Base-by-base conservation (phyloP, 1,140 invertebrate genomes). In the Drosophila carrolli region DNA sequence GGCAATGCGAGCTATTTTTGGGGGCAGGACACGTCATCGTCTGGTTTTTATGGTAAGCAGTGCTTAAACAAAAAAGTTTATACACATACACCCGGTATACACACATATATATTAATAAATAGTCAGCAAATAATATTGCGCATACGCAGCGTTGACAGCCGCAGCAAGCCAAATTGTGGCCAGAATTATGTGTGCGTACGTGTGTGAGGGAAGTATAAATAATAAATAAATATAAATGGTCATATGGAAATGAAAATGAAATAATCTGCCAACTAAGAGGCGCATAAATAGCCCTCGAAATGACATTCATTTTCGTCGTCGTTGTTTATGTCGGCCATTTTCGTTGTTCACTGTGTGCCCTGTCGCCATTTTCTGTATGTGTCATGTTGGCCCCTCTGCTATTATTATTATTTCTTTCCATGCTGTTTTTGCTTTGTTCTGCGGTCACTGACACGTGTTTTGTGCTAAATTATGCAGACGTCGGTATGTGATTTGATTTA, bases 221-320 rank as follows among this genome's bases (percentile, higher is more conserved):
- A 86, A 86, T 86, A 88, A 78, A 82, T 85, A 85, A 77, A 78
- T 78, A 88, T 82, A 62, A 83, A 83, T 84, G 54, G 60, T 78
- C 66, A 78, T 65, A 56, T 66, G 66, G 73, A 68, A 82, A 88
- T 89, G 80, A 77, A 86, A 88, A 89, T 89, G 75, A 89, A 89
- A 88, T 83, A 89, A 88, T 73, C 84, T 89, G 83, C 66, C 79
- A 89, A 89, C 84, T 88, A 89, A 88, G 75, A 76, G 84, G 62
- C 84, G 72, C 75, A 89, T 89, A 88, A 89, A 88, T 83, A 88
- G 83, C 83, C 73, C 66, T 76, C 75, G 70, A 83, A 76, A 88
- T 89, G 84, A 89, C 75, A 86, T 86, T 79, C 59, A 79, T 79
- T 73, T 88, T 72, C 58, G 77, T 79, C 66, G 78, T 65, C 78